phyloP scores from a whole-genome alignment of 2,888 invertebrate genomes.

The Lepidonotus clava region DNA sequence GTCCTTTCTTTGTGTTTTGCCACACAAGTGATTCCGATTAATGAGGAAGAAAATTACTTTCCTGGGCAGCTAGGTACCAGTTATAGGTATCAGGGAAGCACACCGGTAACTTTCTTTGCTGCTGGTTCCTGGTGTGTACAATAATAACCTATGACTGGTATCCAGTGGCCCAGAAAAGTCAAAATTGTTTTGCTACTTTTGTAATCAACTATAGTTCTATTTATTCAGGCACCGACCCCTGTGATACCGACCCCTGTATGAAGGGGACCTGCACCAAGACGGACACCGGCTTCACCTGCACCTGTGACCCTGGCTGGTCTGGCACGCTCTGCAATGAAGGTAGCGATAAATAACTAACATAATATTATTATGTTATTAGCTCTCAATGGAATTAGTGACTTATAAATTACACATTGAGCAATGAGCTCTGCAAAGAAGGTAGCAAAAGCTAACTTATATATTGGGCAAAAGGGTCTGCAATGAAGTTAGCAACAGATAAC shows the following conservation, averaged over 20 bases:
- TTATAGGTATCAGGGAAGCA: too few relatives aligned
- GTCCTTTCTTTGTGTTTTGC: too few relatives aligned
- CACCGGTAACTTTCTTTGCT: too few relatives aligned
- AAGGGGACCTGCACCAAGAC: conserved; percentile 37
- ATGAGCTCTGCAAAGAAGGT: neutral
- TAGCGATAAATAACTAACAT: neutral
- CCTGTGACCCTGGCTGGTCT: conserved; percentile 49
- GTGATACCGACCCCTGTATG: conserved; percentile 53
- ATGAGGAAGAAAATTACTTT: too few relatives aligned
- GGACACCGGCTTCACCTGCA: conserved; percentile 38
- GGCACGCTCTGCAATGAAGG: conserved; percentile 46
- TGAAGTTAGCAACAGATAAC: neutral
- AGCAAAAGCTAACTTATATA: neutral
- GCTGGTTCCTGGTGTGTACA: too few relatives aligned
- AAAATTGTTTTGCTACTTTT: too few relatives aligned
- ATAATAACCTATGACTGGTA: too few relatives aligned
- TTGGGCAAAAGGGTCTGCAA: neutral
- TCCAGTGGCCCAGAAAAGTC: too few relatives aligned
- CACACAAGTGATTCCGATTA: too few relatives aligned
- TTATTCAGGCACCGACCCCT: neutral
- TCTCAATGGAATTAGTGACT: neutral
- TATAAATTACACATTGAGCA: neutral
- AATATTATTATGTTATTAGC: neutral
- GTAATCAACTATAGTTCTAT: too few relatives aligned
- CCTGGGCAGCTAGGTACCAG: too few relatives aligned